A percentile compares a stretch with the other conserved stretches of the same genome.
Evolutionary conservation across 1,140 invertebrate genomes (phyloP).

Genomic region (Drosophila persimilis): DNA sequence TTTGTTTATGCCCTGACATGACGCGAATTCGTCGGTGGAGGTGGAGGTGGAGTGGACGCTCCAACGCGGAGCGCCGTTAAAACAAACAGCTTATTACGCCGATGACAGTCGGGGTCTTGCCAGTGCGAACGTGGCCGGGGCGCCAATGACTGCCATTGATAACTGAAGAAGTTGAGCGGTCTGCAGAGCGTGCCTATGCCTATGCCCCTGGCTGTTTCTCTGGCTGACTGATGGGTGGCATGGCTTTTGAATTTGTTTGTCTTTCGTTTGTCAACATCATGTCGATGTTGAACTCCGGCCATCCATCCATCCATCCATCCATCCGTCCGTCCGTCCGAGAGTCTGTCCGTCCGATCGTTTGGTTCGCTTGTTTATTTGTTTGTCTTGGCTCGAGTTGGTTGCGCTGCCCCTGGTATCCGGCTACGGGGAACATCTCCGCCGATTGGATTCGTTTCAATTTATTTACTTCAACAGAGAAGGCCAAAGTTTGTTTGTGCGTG

Average conservation of each 20-base stretch:
- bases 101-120: conserved; percentile 57
- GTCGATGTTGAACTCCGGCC: conserved; percentile 14
- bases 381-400: conserved; percentile 38
- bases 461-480: conserved; percentile 60
- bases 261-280: conserved; percentile 67
- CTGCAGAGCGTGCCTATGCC: background rate
- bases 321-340: conserved; percentile 2
- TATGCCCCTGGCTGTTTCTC: background rate
- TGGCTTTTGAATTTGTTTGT: conserved; percentile 72
- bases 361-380: conserved; percentile 66
- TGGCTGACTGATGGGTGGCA: conserved; percentile 35
- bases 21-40: conserved; percentile 30
- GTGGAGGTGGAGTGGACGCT: conserved; percentile 7
- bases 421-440: conserved; percentile 33
- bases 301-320: too few relatives aligned
- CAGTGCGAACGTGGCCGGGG: conserved; percentile 18
- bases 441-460: conserved; percentile 81
- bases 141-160: conserved; percentile 69
- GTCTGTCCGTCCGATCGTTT: conserved; percentile 17
- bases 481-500: conserved; percentile 55
- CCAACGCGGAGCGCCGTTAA: conserved; percentile 68
- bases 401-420: conserved; percentile 58
- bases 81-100: conserved; percentile 80
- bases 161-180: conserved; percentile 56
- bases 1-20: conserved; percentile 66